These are phyloP conservation scores for Burhinus oedicnemus DNA, from an alignment of 2,113 vertebrate genomes.

Conservation along the genomic window DNA sequence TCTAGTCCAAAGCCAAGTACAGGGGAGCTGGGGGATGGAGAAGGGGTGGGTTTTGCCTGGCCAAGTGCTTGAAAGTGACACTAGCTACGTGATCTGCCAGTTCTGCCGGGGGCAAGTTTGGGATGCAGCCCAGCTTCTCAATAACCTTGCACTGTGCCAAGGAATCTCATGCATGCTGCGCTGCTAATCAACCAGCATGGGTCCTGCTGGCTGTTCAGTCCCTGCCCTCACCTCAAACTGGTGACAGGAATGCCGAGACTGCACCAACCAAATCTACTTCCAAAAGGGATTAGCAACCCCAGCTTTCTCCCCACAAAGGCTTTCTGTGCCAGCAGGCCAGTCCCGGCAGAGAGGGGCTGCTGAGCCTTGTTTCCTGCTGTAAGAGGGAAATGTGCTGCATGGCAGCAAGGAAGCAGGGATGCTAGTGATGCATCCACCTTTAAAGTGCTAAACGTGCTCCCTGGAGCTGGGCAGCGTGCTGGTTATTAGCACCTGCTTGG, in stretches of 20 bases:
- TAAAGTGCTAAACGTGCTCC: not conserved
- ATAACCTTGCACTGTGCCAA: not conserved
- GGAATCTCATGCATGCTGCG: not conserved
- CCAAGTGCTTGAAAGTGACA: slow-evolving; percentile 10
- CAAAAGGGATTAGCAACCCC: not conserved
- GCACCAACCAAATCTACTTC: not conserved
- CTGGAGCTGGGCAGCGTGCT: not conserved
- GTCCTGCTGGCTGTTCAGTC: not conserved
- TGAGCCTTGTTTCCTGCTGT: not conserved
- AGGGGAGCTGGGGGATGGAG: not conserved
- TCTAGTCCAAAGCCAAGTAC: not conserved
- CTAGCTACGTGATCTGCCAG: not conserved
- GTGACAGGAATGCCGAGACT: not conserved
- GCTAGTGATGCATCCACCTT: not conserved
- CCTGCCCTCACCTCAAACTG: not conserved
- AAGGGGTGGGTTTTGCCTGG: not conserved
- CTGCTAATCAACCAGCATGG: not conserved
- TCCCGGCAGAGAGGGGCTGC: not conserved
- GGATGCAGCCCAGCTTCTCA: slow-evolving; percentile 12
- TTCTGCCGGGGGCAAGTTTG: slow-evolving; percentile 10
- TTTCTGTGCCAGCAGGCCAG: not conserved
- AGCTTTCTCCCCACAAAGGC: not conserved
- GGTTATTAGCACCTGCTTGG: not conserved
- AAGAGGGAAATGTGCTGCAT: not conserved
- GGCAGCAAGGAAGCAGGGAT: not conserved